phyloP scores from a whole-genome alignment of 2,797 vertebrate species.

The Hydrophis major region DNA sequence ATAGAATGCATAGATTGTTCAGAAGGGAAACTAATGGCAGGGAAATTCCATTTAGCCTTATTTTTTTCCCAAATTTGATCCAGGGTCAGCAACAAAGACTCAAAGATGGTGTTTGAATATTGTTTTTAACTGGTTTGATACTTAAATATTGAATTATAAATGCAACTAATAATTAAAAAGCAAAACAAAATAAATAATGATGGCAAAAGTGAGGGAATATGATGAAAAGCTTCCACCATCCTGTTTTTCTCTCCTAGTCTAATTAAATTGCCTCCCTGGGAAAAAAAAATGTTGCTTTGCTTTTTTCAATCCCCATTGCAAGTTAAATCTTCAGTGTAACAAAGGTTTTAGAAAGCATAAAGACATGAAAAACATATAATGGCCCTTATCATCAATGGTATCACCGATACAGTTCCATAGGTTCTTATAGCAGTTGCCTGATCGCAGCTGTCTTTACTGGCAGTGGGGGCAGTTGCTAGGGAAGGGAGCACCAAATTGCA shows the following conservation, averaged over 20 bases:
- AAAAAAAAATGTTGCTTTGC: neutral
- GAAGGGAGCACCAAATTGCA: neutral
- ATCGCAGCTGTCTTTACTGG: neutral
- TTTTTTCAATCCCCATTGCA: neutral
- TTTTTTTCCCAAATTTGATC: neutral
- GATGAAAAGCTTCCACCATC: neutral
- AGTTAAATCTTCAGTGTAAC: neutral
- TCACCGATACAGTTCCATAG: neutral
- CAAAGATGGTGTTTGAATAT: neutral
- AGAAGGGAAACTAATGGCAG: neutral
- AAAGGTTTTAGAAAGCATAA: neutral
- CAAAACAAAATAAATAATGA: neutral
- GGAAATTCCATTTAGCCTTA: neutral
- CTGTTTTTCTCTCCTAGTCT: neutral
- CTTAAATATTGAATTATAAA: neutral
- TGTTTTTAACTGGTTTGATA: neutral
- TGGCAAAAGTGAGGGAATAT: neutral
- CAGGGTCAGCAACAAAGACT: neutral
- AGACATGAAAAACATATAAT: neutral
- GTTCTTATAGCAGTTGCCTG: neutral
- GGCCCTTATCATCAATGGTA: neutral
- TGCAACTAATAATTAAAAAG: neutral
- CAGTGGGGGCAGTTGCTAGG: neutral
- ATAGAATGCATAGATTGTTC: neutral
- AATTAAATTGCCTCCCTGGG: neutral